Evolutionary conservation across 2,113 vertebrate species (phyloP).

Genomic region (Malurus elegans): DNA sequence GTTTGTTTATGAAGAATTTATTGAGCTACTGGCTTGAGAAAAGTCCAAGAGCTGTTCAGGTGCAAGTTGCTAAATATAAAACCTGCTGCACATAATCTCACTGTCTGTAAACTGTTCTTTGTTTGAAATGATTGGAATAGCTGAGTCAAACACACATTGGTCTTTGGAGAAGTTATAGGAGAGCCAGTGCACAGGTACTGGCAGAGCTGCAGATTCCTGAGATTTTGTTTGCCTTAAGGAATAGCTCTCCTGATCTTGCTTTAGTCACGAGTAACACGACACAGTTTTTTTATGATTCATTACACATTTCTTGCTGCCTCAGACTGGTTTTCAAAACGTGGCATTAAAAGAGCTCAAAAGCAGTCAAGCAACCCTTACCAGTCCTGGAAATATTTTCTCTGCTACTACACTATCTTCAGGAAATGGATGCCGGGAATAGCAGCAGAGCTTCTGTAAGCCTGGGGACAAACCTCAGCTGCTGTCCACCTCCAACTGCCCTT

Average conservation of each 20-base stretch:
- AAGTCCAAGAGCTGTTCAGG: neutral
- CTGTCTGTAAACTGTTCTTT: neutral
- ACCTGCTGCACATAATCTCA: neutral
- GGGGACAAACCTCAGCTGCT: neutral
- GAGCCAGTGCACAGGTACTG: neutral
- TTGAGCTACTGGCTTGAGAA: neutral
- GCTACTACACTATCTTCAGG: neutral
- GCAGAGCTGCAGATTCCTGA: neutral
- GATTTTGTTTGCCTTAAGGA: neutral
- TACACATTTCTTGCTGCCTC: neutral
- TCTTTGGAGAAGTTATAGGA: neutral
- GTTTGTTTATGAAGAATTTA: neutral
- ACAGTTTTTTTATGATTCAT: neutral
- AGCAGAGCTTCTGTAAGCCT: neutral
- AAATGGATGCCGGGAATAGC: neutral
- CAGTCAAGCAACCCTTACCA: neutral
- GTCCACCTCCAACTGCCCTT: neutral
- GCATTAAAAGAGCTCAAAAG: neutral
- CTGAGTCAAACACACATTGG: neutral
- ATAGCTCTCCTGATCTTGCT: neutral
- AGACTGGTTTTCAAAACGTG: neutral
- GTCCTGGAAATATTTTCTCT: neutral
- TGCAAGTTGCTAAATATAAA: neutral
- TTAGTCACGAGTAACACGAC: accelerated
- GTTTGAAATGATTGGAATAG: neutral